These are phyloP conservation scores for Papilio polytes DNA, from an alignment of 1,140 invertebrate genomes.

Conservation along the genomic window DNA sequence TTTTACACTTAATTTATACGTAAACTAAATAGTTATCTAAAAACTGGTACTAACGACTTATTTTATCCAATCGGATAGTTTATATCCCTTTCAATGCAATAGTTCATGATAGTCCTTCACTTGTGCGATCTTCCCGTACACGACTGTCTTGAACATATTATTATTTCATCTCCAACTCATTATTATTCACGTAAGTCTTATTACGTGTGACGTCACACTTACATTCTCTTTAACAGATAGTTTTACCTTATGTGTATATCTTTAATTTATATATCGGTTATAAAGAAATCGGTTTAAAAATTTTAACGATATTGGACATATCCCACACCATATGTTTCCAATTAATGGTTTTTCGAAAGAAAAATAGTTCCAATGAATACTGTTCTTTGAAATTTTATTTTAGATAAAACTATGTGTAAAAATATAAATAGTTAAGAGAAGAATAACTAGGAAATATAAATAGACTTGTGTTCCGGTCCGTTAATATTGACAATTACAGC, in stretches of 20 bases:
- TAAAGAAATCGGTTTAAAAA: not conserved
- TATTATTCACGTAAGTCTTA: not conserved
- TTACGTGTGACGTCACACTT: not conserved
- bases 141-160: not conserved
- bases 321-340: not conserved
- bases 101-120: not conserved
- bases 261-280: not conserved
- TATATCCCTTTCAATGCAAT: not conserved
- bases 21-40: not conserved
- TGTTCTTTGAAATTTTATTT: not conserved
- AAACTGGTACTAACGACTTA: not conserved
- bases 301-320: not conserved
- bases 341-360: not conserved
- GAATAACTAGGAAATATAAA: not conserved
- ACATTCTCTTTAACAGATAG: not conserved
- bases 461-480: not conserved
- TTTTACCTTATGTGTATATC: not conserved
- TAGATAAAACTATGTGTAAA: not conserved
- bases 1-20: not conserved
- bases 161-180: not conserved
- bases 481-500: not conserved
- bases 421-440: not conserved
- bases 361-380: not conserved
- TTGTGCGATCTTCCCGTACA: not conserved
- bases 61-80: not conserved